phyloP scores from a whole-genome alignment of 2,797 vertebrate genomes.

The Rhodeus uyekii region DNA sequence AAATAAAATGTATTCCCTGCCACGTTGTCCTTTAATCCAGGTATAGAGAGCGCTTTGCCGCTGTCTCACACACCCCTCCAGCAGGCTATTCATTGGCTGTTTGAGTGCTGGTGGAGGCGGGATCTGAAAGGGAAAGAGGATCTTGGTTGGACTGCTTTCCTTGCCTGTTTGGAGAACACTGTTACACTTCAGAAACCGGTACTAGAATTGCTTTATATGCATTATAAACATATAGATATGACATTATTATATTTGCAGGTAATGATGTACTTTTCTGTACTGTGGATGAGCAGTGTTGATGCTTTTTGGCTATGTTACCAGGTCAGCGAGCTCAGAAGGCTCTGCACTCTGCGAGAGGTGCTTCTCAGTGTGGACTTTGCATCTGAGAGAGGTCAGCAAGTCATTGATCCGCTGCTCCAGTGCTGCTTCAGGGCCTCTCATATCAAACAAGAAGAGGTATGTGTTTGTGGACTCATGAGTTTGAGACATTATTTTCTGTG shows the following conservation, averaged over 20 bases:
- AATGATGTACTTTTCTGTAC: neutral
- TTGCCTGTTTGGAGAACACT: slow-evolving; percentile 82
- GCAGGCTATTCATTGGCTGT: slow-evolving; percentile 76
- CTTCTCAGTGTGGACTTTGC: slow-evolving; percentile 84
- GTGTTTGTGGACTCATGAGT: neutral
- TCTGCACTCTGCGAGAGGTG: slow-evolving; percentile 83
- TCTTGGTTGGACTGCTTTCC: slow-evolving; percentile 85
- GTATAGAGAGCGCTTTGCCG: slow-evolving; percentile 73
- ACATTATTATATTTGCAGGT: neutral
- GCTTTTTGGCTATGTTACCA: slow-evolving; percentile 59
- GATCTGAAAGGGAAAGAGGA: slow-evolving; percentile 84
- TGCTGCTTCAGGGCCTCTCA: slow-evolving; percentile 82
- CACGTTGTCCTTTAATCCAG: slow-evolving; percentile 60
- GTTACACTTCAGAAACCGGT: slow-evolving; percentile 81
- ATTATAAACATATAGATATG: neutral
- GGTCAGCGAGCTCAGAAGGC: slow-evolving; percentile 80
- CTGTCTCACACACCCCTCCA: slow-evolving; percentile 73
- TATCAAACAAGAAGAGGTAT: slow-evolving; percentile 85
- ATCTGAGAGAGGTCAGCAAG: slow-evolving; percentile 81
- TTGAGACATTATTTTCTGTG: slow-evolving; percentile 28
- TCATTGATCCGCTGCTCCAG: slow-evolving; percentile 84
- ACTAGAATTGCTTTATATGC: slow-evolving; percentile 4
- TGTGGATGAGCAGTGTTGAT: neutral
- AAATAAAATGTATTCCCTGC: neutral
- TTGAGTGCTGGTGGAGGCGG: slow-evolving; percentile 89